phyloP scores from a whole-genome alignment of 2,797 vertebrate species.

The Gadopsis marmoratus region DNA sequence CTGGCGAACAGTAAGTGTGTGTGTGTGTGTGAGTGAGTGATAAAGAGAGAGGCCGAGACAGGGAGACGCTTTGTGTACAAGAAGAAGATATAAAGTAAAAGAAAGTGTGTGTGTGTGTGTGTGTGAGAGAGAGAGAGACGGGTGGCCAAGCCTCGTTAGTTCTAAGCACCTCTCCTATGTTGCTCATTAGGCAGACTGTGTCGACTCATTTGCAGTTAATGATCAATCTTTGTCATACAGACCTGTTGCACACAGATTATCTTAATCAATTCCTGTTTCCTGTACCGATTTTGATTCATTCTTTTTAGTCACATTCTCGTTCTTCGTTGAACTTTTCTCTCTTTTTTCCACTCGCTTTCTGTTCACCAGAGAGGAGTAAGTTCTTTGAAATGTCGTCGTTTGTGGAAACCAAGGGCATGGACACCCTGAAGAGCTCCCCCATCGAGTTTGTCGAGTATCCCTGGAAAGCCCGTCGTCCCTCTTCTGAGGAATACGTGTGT shows the following conservation, averaged over 20 bases:
- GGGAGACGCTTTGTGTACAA: neutral
- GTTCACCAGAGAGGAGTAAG: conserved; percentile 87
- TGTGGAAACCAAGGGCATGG: conserved; percentile 94
- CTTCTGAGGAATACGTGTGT: neutral
- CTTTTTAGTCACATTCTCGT: neutral
- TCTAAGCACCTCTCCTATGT: conserved; percentile 6
- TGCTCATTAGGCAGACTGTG: conserved; percentile 36
- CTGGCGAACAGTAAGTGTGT: conserved; percentile 87
- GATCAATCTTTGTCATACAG: conserved; percentile 3
- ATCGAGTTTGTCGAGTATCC: conserved; percentile 95
- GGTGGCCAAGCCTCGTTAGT: conserved; percentile 6
- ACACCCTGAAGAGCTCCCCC: conserved; percentile 90
- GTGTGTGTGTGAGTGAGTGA: neutral
- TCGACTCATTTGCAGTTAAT: conserved; percentile 21
- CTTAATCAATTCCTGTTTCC: neutral
- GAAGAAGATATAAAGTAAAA: conserved; percentile 1
- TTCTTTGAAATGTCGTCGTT: conserved; percentile 95
- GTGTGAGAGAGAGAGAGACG: neutral
- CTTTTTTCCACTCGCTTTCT: neutral
- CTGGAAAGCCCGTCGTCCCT: conserved; percentile 25
- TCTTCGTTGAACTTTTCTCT: neutral
- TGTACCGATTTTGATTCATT: neutral
- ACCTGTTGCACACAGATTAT: neutral
- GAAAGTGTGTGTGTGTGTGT: neutral
- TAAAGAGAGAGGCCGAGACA: neutral